Conservation (phyloP, 2,888 invertebrate species). For the Nematopogon swammerdamellus region DNA sequence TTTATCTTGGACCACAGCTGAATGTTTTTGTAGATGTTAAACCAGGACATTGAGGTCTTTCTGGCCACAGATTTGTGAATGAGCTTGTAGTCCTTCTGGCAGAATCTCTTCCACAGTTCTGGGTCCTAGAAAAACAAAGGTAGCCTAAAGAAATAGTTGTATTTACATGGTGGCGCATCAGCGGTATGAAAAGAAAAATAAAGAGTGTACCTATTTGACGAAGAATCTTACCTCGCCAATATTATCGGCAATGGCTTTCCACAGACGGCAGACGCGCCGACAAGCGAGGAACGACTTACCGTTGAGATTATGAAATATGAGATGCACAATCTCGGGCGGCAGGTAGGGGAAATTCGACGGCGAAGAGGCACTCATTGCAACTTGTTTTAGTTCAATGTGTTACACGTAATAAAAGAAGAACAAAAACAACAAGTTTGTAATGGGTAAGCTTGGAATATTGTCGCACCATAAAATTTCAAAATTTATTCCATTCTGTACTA, state of each 20-base stretch:
- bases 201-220: background rate
- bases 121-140: constrained; percentile 13
- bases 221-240: constrained; percentile 21
- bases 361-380: background rate
- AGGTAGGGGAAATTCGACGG: background rate
- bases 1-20: background rate
- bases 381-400: too few species aligned
- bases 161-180: background rate
- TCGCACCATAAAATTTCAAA: too few species aligned
- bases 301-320: constrained; percentile 4
- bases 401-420: too few species aligned
- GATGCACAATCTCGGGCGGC: background rate
- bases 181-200: background rate
- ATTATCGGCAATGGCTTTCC: constrained; percentile 19
- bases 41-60: background rate
- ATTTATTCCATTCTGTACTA: too few species aligned
- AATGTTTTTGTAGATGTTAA: constrained; percentile 2
- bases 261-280: constrained; percentile 20
- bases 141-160: background rate
- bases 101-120: constrained; percentile 14
- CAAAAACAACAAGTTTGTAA: too few species aligned
- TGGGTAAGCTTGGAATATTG: too few species aligned
- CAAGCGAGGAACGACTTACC: constrained; percentile 18
- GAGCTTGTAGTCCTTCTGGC: background rate
- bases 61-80: background rate